These are phyloP conservation scores for Epizoanthus illoricatus DNA, from an alignment of 92 coral and sea anemone genomes.

Conservation along the genomic window DNA sequence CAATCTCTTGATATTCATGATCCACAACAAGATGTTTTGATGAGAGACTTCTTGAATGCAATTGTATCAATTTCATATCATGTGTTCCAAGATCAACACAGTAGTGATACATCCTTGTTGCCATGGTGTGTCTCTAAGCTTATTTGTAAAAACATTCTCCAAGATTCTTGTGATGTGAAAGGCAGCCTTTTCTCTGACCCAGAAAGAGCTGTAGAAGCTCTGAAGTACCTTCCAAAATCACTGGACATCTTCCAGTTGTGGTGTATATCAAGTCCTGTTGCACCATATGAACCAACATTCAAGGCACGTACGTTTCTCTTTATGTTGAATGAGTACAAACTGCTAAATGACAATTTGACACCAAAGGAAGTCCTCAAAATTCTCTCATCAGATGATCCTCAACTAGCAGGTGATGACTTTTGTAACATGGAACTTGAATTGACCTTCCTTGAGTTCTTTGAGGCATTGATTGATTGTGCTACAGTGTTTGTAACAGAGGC, in stretches of 20 bases:
- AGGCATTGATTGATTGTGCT: constrained; percentile 88
- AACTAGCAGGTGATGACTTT: constrained; percentile 79
- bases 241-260: constrained; percentile 71
- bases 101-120: constrained; percentile 55
- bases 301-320: constrained; percentile 83
- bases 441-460: constrained; percentile 94
- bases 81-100: constrained; percentile 58
- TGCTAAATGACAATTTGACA: constrained; percentile 70
- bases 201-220: constrained; percentile 66
- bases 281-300: constrained; percentile 80
- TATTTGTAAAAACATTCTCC: constrained; percentile 71
- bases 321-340: constrained; percentile 79
- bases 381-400: constrained; percentile 79
- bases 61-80: constrained; percentile 83
- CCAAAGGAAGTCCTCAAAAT: constrained; percentile 81
- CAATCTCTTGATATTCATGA: constrained; percentile 63
- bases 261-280: constrained; percentile 48
- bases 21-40: constrained; percentile 81
- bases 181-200: constrained; percentile 76
- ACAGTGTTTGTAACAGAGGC: constrained; percentile 83
- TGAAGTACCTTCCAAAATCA: constrained; percentile 66
- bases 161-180: constrained; percentile 72
- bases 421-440: constrained; percentile 89
- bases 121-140: constrained; percentile 90
- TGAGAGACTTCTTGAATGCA: constrained; percentile 88